Evolutionary conservation across 2,797 vertebrate genomes (phyloP), one percentile per base, ranked within the genome.

Genomic region (Sebastes goodei): DNA sequence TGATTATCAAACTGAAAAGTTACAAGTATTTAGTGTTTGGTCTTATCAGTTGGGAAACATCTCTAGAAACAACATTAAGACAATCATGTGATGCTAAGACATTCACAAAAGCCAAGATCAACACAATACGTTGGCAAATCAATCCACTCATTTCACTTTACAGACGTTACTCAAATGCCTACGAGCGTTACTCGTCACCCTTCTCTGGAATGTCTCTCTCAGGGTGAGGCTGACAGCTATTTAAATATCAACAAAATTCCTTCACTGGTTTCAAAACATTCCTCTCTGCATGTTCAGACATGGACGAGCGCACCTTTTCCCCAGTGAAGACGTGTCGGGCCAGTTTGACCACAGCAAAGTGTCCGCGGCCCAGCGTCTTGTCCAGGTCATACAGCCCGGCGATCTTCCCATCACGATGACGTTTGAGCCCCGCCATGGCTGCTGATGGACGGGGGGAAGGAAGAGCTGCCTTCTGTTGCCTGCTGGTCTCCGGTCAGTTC

Each of bases 301-400:
- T n/a, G 49, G 10, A n/a, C 4, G 0, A 11, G 67, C 8, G 1
- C 76, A 95, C 94, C 94, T 99, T 99, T 92, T 99, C 99, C 25
- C 98, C 98, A 9, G 99, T 99, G 78, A 99, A 99, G 42, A 99
- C 99, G 10, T 99, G 98, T 23, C 98, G 97, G 67, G 99, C 99
- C 84, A 99, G 95, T 92, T 99, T 99, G 78, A 99, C 99, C 89
- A 99, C 98, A 15, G 99, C 99, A 82, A 99, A 99, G 84, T 99
- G 99, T 61, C 99, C 99, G 14, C 99, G 97, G 42, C 99, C 98
- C 93, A 99, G 92, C 52, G 99, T 99, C 95, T 99, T 99, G 95
- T 99, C 99, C 95, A 99, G 95, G 91, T 99, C 98, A 10, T 99
- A 99, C 66, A 99, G 95, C 81, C 99, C 99, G 3, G 99, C 99